phyloP scores from a whole-genome alignment of 2,113 vertebrate species.

The Jaculus jaculus region DNA sequence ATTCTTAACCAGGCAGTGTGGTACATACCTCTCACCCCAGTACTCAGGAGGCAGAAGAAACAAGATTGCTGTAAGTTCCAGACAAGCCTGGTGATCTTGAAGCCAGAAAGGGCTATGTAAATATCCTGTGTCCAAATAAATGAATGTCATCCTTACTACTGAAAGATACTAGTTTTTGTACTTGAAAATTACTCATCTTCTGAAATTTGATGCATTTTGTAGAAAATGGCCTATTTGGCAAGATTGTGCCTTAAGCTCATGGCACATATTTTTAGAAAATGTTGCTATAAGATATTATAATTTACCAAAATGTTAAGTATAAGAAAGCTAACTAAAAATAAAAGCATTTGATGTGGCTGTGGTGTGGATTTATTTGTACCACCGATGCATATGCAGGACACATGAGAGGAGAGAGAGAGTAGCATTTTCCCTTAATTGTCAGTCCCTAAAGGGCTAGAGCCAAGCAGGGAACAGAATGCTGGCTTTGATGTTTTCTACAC shows the following conservation, averaged over 20 bases:
- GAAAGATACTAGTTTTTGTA: neutral
- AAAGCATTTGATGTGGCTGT: conserved; percentile 66
- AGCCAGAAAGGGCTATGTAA: neutral
- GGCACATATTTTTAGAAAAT: conserved; percentile 67
- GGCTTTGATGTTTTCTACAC: neutral
- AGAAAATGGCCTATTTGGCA: conserved; percentile 38
- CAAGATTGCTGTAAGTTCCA: neutral
- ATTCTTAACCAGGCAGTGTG: neutral
- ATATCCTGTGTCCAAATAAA: neutral
- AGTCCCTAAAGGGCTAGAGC: neutral
- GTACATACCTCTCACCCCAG: neutral
- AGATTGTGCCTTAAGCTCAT: conserved; percentile 15
- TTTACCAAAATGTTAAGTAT: conserved; percentile 65
- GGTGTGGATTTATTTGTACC: neutral
- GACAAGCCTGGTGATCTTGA: neutral
- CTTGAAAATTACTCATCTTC: neutral
- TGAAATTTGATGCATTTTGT: neutral
- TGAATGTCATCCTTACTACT: neutral
- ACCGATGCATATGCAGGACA: neutral
- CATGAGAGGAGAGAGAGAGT: neutral
- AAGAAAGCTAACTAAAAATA: conserved; percentile 59
- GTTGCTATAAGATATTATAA: conserved; percentile 67
- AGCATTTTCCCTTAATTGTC: conserved; percentile 57
- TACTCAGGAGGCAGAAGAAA: neutral
- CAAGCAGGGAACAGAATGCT: neutral